A percentile compares a stretch with the other conserved stretches of the same genome.
Evolutionary conservation across 2,888 invertebrate species (phyloP).

Genomic region (Lymantria monacha): DNA sequence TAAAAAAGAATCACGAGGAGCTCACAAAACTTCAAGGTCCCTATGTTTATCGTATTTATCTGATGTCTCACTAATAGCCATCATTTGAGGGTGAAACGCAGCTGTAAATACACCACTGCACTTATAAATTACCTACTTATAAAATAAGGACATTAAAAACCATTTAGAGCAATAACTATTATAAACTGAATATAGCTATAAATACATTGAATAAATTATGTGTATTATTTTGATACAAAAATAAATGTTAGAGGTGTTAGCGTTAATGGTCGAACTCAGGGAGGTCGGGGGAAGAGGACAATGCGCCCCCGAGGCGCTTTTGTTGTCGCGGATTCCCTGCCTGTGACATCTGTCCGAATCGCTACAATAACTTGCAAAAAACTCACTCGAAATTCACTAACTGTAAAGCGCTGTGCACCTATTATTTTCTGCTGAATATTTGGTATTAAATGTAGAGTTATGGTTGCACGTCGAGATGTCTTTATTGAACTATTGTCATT

Average conservation of each 20-base stretch:
- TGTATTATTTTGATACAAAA: conserved; percentile 72
- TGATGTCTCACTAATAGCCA: conserved; percentile 72
- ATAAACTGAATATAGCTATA: conserved; percentile 63
- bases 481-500: conserved; percentile 70
- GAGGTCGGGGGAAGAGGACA: conserved; percentile 66
- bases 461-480: conserved; percentile 52
- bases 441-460: conserved; percentile 32
- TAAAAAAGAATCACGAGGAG: conserved; percentile 32
- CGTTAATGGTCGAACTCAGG: conserved; percentile 69
- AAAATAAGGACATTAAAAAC: conserved; percentile 79
- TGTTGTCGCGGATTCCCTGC: conserved; percentile 71
- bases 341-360: conserved; percentile 79
- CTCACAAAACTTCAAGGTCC: conserved; percentile 57
- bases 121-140: conserved; percentile 72
- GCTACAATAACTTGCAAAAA: conserved; percentile 80
- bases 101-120: conserved; percentile 59
- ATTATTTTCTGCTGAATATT: conserved; percentile 66
- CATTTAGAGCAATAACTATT: conserved; percentile 78
- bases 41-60: conserved; percentile 62
- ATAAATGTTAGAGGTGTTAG: conserved; percentile 75
- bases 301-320: conserved; percentile 77
- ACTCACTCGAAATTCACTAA: conserved; percentile 70
- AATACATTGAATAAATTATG: conserved; percentile 74
- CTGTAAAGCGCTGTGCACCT: conserved; percentile 58
- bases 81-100: conserved; percentile 69